Evolutionary conservation across 2,888 invertebrate species (phyloP).

Genomic region (Athalia rosae): DNA sequence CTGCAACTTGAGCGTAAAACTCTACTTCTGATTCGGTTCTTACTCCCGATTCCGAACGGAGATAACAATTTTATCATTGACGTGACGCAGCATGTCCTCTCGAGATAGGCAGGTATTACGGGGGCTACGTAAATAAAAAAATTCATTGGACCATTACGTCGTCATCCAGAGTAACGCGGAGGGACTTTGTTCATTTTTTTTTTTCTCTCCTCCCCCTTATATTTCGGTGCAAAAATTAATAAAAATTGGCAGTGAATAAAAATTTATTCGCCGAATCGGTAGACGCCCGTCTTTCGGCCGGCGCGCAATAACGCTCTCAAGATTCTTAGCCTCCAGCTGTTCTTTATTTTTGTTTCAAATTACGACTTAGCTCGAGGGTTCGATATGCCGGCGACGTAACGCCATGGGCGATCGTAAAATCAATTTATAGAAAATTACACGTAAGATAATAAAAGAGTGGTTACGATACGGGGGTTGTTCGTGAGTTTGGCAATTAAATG

Average conservation of each 20-base stretch:
- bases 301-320: no score
- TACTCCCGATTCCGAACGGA: conserved; percentile 1
- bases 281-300: no score
- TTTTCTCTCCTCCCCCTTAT: no score
- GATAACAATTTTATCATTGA: background rate
- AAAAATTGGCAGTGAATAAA: no score
- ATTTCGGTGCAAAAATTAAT: no score
- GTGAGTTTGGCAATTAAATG: conserved; percentile 33
- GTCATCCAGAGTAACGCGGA: no score
- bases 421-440: conserved; percentile 15
- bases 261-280: no score
- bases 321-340: background rate
- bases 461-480: background rate
- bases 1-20: conserved; percentile 14
- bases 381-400: conserved; percentile 2
- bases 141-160: background rate
- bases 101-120: background rate
- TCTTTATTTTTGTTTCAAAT: conserved; percentile 5
- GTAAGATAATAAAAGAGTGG: background rate
- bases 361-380: background rate
- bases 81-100: background rate
- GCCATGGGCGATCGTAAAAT: conserved; percentile 15
- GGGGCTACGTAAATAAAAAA: background rate
- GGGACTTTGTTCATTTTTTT: no score
- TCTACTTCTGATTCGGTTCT: conserved; percentile 10